A percentile compares a stretch with the other conserved stretches of the same genome.
phyloP scores from a whole-genome alignment of 2,113 vertebrate genomes.

The Puffinus mauretanicus region DNA sequence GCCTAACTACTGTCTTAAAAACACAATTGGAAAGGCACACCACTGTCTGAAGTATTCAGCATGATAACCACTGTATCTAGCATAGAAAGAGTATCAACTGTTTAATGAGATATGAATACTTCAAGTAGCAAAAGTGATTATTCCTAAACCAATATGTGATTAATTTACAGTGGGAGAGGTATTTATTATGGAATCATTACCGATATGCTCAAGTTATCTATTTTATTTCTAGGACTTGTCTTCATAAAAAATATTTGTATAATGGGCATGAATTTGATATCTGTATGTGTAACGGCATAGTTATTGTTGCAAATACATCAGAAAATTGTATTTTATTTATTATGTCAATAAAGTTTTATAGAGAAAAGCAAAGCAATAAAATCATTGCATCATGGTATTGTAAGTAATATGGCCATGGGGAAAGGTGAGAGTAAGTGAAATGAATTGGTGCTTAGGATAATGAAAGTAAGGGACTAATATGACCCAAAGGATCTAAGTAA shows the following conservation, averaged over 20 bases:
- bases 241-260: neutral
- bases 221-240: neutral
- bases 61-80: neutral
- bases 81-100: neutral
- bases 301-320: neutral
- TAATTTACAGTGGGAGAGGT: neutral
- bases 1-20: neutral
- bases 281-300: neutral
- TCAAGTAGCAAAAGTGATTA: neutral
- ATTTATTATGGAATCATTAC: neutral
- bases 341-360: slow-evolving; percentile 23
- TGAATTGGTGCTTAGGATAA: slow-evolving; percentile 63
- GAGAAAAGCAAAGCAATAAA: slow-evolving; percentile 33
- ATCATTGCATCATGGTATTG: neutral
- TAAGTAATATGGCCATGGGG: neutral
- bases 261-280: neutral
- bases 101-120: neutral
- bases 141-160: neutral
- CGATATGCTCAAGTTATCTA: neutral
- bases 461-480: slow-evolving; percentile 42
- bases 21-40: neutral
- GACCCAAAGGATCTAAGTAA: slow-evolving; percentile 17
- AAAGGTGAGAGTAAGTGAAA: slow-evolving; percentile 57
- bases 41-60: neutral
- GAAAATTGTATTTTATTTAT: slow-evolving; percentile 44